phyloP scores from a whole-genome alignment of 2,113 vertebrate species.

The Mustela nigripes region DNA sequence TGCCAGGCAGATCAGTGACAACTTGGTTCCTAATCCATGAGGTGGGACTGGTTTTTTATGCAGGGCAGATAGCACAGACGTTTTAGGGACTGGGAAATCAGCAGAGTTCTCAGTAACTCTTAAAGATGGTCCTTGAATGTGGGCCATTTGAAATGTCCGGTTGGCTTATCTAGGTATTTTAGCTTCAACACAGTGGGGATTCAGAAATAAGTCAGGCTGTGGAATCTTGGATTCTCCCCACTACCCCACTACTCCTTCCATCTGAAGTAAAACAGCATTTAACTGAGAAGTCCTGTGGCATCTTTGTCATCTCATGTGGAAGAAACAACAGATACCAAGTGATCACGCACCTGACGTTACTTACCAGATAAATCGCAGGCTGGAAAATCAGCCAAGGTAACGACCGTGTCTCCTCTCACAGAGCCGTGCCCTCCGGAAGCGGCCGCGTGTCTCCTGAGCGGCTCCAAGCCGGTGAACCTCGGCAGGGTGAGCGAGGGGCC shows the following conservation, averaged over 20 bases:
- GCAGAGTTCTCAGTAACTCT: background rate
- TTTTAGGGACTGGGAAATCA: background rate
- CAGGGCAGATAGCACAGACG: fast-evolving
- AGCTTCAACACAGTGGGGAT: background rate
- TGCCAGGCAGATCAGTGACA: background rate
- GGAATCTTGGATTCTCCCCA: no score
- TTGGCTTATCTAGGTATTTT: background rate
- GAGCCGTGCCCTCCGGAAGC: slow-evolving; percentile 92
- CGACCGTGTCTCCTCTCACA: background rate
- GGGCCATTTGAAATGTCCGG: background rate
- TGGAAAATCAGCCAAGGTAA: fast-evolving
- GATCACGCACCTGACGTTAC: fast-evolving
- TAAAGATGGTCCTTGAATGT: fast-evolving
- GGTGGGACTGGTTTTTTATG: fast-evolving
- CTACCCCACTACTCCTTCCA: fast-evolving
- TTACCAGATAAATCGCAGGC: fast-evolving
- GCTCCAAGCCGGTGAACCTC: slow-evolving; percentile 89
- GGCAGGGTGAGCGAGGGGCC: slow-evolving; percentile 91
- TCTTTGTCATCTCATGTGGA: fast-evolving
- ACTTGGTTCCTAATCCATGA: background rate
- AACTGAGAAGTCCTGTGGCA: fast-evolving
- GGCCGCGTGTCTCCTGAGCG: slow-evolving; percentile 90
- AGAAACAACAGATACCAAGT: fast-evolving
- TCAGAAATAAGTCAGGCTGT: background rate
- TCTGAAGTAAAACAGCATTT: background rate